Percentiles rank a stretch among this genome's conserved stretches.
Evolutionary conservation across 2,113 vertebrate species (phyloP).

Genomic region (Cyanocitta stelleri): DNA sequence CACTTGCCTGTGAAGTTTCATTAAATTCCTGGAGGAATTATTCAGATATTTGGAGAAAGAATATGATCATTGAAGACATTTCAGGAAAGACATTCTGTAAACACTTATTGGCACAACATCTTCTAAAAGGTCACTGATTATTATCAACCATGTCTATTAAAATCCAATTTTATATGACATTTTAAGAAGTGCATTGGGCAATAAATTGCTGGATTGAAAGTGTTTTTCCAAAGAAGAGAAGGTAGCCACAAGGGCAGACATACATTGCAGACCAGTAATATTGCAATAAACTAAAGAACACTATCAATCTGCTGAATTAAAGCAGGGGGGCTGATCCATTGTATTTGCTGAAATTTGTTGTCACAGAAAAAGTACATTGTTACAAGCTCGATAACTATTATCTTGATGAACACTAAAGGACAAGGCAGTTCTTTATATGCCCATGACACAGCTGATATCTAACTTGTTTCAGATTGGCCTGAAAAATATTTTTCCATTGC

Average conservation of each 20-base stretch:
- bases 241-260: not conserved
- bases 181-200: not conserved
- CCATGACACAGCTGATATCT: not conserved
- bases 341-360: not conserved
- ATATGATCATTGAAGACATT: not conserved
- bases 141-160: constrained; percentile 22
- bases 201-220: not conserved
- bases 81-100: not conserved
- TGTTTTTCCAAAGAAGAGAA: not conserved
- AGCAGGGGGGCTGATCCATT: not conserved
- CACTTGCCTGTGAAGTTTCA: not conserved
- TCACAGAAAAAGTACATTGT: not conserved
- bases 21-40: not conserved
- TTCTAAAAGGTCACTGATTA: constrained; percentile 42
- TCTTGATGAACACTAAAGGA: not conserved
- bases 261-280: not conserved
- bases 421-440: not conserved
- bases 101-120: not conserved
- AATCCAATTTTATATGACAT: constrained; percentile 44
- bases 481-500: not conserved
- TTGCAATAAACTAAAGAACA: constrained; percentile 15
- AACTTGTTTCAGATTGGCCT: not conserved
- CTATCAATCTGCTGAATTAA: constrained; percentile 13
- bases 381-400: not conserved
- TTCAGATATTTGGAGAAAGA: not conserved